Conservation (phyloP, 2,113 vertebrate species). For the Dendrocopos noguchii region DNA sequence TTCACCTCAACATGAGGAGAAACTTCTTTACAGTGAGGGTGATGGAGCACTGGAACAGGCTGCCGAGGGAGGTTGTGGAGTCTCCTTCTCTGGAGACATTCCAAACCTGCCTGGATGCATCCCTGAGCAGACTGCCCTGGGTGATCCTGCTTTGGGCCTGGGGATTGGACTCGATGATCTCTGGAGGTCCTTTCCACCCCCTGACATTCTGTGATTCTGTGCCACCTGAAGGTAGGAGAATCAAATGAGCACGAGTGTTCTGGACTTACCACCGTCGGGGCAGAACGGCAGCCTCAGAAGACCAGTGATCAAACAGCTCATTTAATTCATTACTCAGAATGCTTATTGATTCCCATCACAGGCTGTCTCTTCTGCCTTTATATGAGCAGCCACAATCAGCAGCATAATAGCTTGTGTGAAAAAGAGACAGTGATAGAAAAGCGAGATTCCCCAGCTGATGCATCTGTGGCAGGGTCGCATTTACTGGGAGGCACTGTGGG, state of each 20-base stretch:
- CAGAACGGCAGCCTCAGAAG: background rate
- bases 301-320: background rate
- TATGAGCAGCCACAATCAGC: background rate
- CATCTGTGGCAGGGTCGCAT: background rate
- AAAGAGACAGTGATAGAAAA: background rate
- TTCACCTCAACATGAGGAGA: too few species aligned
- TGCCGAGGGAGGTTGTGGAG: too few species aligned
- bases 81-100: too few species aligned
- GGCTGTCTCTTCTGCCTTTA: background rate
- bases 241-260: background rate
- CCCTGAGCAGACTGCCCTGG: too few species aligned
- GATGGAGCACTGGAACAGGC: too few species aligned
- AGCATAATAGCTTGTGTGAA: background rate
- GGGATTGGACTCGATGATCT: too few species aligned
- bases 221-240: background rate
- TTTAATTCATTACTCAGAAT: background rate
- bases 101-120: too few species aligned
- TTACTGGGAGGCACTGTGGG: background rate
- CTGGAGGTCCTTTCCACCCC: too few species aligned
- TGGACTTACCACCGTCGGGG: background rate
- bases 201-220: too few species aligned
- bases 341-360: background rate
- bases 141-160: too few species aligned
- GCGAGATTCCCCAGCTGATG: background rate
- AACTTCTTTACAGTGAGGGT: too few species aligned